phyloP scores from a whole-genome alignment of 1,140 invertebrate genomes.

The Zaprionus africanus region DNA sequence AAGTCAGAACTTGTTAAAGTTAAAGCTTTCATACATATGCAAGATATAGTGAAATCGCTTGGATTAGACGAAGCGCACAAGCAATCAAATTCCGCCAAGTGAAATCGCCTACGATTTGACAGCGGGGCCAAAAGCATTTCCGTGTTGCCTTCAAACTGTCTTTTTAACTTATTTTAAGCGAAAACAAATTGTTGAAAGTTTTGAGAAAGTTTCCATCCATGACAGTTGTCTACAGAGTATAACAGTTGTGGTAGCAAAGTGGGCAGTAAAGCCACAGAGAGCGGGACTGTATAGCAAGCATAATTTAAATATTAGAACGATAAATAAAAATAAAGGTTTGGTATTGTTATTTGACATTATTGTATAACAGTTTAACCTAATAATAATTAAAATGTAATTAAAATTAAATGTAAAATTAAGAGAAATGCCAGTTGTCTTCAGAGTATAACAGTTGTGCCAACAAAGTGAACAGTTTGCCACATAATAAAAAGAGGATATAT shows the following conservation, averaged over 20 bases:
- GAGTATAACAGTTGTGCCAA: not conserved
- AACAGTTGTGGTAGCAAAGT: not conserved
- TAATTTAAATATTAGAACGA: too few species aligned
- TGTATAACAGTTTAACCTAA: too few species aligned
- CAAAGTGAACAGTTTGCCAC: too few species aligned
- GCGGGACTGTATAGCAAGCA: too few species aligned
- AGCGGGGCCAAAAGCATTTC: not conserved
- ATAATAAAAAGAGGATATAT: too few species aligned
- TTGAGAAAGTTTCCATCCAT: not conserved
- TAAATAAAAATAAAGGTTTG: too few species aligned
- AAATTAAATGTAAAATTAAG: too few species aligned
- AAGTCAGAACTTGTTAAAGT: slow-evolving; percentile 47
- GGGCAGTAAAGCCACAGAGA: too few species aligned
- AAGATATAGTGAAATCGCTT: slow-evolving; percentile 27
- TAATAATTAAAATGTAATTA: too few species aligned
- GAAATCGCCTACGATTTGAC: slow-evolving; percentile 16
- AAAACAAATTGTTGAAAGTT: slow-evolving; percentile 1
- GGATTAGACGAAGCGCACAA: slow-evolving; percentile 42
- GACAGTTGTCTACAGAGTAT: not conserved
- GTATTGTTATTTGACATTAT: too few species aligned
- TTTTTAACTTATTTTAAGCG: not conserved
- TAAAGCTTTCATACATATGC: slow-evolving; percentile 33
- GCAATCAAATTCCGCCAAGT: slow-evolving; percentile 14
- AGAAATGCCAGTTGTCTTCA: not conserved
- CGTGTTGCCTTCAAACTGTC: not conserved